Evolutionary conservation across 2,113 vertebrate species (phyloP).

Genomic region (Takifugu flavidus): DNA sequence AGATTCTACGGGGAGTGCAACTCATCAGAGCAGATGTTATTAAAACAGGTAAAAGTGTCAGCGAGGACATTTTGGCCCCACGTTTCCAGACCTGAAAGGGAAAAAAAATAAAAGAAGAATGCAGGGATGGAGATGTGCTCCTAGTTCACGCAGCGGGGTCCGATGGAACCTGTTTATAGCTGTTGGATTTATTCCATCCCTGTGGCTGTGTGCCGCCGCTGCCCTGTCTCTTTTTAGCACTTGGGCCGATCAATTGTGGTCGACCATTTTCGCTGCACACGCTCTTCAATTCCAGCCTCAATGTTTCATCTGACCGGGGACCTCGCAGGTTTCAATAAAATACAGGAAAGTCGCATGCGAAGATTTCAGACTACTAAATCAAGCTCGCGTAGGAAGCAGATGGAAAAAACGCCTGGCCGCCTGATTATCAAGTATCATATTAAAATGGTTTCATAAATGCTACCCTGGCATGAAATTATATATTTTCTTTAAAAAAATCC

Average conservation of each 20-base stretch:
- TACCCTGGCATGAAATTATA: constrained; percentile 2
- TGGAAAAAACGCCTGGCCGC: not conserved
- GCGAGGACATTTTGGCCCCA: constrained; percentile 20
- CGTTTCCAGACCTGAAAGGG: constrained; percentile 29
- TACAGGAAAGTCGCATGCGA: constrained; percentile 14
- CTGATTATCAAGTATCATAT: constrained; percentile 7
- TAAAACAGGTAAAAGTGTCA: constrained; percentile 59
- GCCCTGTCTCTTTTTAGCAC: constrained; percentile 54
- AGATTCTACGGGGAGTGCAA: constrained; percentile 29
- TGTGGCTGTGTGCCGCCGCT: constrained; percentile 37
- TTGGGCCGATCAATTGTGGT: constrained; percentile 40
- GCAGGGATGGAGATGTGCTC: constrained; percentile 38
- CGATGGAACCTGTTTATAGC: constrained; percentile 60
- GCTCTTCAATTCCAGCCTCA: constrained; percentile 9
- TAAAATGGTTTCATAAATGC: constrained; percentile 10
- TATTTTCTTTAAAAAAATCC: not conserved
- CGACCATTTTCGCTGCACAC: constrained; percentile 38
- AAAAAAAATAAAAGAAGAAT: constrained; percentile 17
- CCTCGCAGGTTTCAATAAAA: constrained; percentile 28
- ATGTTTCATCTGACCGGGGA: constrained; percentile 19
- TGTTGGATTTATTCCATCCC: constrained; percentile 49
- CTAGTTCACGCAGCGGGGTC: constrained; percentile 36
- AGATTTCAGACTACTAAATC: constrained; percentile 6
- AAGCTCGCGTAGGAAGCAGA: constrained; percentile 8
- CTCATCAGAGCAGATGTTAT: constrained; percentile 46